phyloP scores from a whole-genome alignment of 1,140 invertebrate species.

The Paracyclopina nana region DNA sequence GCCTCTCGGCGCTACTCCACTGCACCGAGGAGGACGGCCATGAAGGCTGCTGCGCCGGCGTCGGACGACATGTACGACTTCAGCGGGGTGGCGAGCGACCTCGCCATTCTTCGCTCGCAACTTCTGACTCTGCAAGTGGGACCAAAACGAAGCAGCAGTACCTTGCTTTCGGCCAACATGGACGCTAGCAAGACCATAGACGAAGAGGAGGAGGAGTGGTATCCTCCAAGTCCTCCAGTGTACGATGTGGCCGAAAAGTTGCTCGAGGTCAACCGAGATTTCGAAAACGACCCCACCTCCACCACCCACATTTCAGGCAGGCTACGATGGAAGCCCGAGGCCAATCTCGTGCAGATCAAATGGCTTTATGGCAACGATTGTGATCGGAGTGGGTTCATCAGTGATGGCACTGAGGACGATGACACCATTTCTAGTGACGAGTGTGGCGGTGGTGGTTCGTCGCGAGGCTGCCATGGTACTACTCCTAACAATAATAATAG shows the following conservation, averaged over 20 bases:
- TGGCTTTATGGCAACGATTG: background rate
- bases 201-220: background rate
- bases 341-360: background rate
- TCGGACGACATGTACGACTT: slow-evolving; percentile 1
- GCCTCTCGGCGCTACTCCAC: background rate
- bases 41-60: too few relatives aligned
- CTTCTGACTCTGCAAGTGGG: too few relatives aligned
- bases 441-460: background rate
- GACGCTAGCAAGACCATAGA: too few relatives aligned
- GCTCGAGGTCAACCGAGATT: background rate
- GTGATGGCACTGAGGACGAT: too few relatives aligned
- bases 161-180: slow-evolving; percentile 1
- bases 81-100: background rate
- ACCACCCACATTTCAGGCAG: background rate
- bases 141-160: too few relatives aligned
- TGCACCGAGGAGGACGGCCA: too few relatives aligned
- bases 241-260: background rate
- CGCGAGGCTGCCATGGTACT: background rate
- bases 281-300: background rate
- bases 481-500: background rate
- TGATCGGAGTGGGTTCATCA: too few relatives aligned
- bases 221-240: background rate
- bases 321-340: background rate
- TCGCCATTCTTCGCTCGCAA: too few relatives aligned
- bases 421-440: background rate